phyloP scores from a whole-genome alignment of 2,888 invertebrate species.

The Tenthredo scrophulariae region DNA sequence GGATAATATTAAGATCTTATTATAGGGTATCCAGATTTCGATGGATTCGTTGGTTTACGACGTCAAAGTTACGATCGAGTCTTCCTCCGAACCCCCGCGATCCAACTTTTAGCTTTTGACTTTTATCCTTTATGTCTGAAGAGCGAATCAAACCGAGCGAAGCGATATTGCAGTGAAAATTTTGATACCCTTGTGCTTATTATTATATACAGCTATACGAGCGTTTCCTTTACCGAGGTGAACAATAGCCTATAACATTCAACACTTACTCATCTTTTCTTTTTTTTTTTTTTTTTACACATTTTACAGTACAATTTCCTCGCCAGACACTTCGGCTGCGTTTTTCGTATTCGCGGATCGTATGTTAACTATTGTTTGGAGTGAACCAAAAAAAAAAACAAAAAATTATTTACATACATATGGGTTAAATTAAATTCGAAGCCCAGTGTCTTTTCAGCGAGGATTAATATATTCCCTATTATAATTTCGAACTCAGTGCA shows the following conservation, averaged over 20 bases:
- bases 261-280: background rate
- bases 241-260: slow-evolving; percentile 28
- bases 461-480: background rate
- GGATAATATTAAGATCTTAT: slow-evolving; percentile 15
- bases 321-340: slow-evolving; percentile 1
- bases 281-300: background rate
- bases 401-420: background rate
- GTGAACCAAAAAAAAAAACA: background rate
- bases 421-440: background rate
- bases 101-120: slow-evolving; percentile 35
- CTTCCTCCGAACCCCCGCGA: background rate
- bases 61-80: slow-evolving; percentile 22
- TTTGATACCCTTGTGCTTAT: background rate
- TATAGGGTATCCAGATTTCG: slow-evolving; percentile 39
- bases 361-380: background rate
- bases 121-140: background rate
- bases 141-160: slow-evolving; percentile 31
- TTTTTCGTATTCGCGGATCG: background rate
- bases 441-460: slow-evolving; percentile 10
- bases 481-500: background rate
- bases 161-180: background rate
- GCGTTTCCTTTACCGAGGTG: slow-evolving; percentile 3
- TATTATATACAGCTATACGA: background rate
- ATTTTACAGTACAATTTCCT: background rate
- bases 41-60: slow-evolving; percentile 33